Conservation (phyloP, 1,140 invertebrate species). For the Mya arenaria region DNA sequence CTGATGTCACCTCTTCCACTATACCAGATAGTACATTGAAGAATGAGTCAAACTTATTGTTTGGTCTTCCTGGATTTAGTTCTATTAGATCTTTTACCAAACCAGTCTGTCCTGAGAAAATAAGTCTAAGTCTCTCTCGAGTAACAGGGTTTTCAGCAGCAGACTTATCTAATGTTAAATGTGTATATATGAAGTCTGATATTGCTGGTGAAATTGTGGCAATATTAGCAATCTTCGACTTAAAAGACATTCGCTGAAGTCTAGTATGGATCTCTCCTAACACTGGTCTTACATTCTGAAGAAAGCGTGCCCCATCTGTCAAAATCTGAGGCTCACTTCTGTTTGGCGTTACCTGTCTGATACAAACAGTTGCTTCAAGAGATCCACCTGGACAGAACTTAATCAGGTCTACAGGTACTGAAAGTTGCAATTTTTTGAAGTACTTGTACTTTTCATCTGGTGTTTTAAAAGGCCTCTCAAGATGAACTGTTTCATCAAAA, state of each 20-base stretch:
- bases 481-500: no score
- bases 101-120: constrained; percentile 42
- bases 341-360: neutral
- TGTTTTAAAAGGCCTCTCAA: neutral
- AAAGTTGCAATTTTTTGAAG: neutral
- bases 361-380: neutral
- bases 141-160: constrained; percentile 43
- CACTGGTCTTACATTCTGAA: neutral
- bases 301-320: constrained; percentile 5
- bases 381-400: constrained; percentile 12
- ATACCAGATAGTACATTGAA: constrained; percentile 39
- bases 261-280: constrained; percentile 53
- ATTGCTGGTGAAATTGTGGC: neutral
- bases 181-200: neutral
- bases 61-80: constrained; percentile 52
- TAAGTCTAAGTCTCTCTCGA: constrained; percentile 23
- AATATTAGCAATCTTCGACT: constrained; percentile 28
- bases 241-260: constrained; percentile 17
- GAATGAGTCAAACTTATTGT: constrained; percentile 55
- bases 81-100: constrained; percentile 49
- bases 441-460: neutral
- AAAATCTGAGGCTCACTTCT: constrained; percentile 31
- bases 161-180: constrained; percentile 45
- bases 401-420: neutral
- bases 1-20: constrained; percentile 40